These are phyloP conservation scores for Alosa sapidissima DNA, from an alignment of 2,797 vertebrate species.

Conservation along the genomic window DNA sequence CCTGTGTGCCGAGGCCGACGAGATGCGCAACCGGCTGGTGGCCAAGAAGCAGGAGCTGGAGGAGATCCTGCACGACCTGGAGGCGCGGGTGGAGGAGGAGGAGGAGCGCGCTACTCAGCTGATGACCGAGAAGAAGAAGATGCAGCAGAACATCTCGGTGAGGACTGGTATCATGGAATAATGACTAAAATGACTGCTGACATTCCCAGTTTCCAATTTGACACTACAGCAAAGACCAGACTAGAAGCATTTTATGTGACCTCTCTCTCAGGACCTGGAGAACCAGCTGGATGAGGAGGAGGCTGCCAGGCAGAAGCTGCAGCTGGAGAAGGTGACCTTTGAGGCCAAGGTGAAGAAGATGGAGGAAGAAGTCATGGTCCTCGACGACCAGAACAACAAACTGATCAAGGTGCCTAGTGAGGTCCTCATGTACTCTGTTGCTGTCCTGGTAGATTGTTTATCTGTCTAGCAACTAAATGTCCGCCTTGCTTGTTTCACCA, in stretches of 20 bases:
- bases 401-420: conserved; percentile 80
- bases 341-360: conserved; percentile 95
- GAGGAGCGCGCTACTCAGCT: conserved; percentile 91
- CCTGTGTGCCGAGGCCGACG: conserved; percentile 94
- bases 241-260: neutral
- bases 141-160: conserved; percentile 96
- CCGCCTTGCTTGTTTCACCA: conserved; percentile 29
- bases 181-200: too few species aligned
- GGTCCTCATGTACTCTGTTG: neutral
- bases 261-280: conserved; percentile 83
- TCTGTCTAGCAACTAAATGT: neutral
- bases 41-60: conserved; percentile 96
- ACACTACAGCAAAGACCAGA: neutral
- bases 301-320: conserved; percentile 91
- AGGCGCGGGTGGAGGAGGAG: conserved; percentile 95
- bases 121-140: conserved; percentile 88
- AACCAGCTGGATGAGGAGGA: conserved; percentile 97
- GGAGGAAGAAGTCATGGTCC: conserved; percentile 90
- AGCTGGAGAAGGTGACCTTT: conserved; percentile 92
- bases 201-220: neutral
- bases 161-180: neutral
- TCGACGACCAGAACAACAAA: conserved; percentile 95
- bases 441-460: neutral
- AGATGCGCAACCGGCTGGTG: conserved; percentile 91
- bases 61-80: conserved; percentile 96